A percentile compares a stretch with the other conserved stretches of the same genome.
Evolutionary conservation across 2,888 invertebrate species (phyloP).

Genomic region (Latrodectus hesperus): DNA sequence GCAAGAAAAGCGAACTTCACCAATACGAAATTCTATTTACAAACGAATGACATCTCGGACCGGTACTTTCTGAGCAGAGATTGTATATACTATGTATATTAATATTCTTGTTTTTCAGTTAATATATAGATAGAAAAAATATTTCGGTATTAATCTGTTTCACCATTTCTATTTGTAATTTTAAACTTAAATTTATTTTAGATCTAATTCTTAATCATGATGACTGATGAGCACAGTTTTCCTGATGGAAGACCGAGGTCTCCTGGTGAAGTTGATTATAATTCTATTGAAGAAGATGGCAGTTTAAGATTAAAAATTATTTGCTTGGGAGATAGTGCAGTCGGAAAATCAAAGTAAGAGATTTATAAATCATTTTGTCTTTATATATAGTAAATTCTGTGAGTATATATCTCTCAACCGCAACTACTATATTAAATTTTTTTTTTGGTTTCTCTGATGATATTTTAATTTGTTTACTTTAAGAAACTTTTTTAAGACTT

Average conservation of each 20-base stretch:
- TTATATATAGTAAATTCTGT: neutral
- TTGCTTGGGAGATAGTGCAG: constrained; percentile 79
- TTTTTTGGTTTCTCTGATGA: neutral
- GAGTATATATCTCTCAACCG: too few species aligned
- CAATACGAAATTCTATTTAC: neutral
- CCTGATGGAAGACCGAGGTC: constrained; percentile 31
- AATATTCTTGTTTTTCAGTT: too few species aligned
- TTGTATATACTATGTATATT: neutral
- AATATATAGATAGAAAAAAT: too few species aligned
- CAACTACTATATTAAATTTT: neutral
- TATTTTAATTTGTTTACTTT: neutral
- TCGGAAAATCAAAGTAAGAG: constrained; percentile 79
- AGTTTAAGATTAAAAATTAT: constrained; percentile 77
- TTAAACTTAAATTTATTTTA: neutral
- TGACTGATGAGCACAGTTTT: constrained; percentile 38
- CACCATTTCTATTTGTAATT: too few species aligned
- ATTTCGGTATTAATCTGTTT: too few species aligned
- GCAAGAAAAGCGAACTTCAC: neutral
- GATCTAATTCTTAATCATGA: constrained; percentile 14
- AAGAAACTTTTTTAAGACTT: neutral
- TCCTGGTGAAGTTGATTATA: constrained; percentile 63
- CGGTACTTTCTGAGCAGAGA: neutral
- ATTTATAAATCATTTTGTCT: neutral
- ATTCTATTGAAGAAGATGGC: constrained; percentile 62
- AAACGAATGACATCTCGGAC: neutral